These are phyloP conservation scores for Synergus umbraculus DNA, from an alignment of 2,888 invertebrate species.

Conservation along the genomic window DNA sequence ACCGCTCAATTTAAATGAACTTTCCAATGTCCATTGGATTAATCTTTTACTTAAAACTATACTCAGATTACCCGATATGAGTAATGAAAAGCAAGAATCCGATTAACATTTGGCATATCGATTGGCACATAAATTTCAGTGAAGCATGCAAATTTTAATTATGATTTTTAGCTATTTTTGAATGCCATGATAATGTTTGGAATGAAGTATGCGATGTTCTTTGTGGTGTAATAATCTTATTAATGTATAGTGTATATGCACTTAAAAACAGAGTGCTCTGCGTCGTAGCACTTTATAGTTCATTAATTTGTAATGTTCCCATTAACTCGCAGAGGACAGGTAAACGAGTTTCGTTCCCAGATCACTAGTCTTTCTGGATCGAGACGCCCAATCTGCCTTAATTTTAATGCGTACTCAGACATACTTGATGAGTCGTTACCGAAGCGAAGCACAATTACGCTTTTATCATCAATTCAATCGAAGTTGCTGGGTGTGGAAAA, in stretches of 20 bases:
- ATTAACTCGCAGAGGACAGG: slow-evolving; percentile 38
- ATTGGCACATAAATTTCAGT: neutral
- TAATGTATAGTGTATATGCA: slow-evolving; percentile 31
- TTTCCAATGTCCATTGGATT: neutral
- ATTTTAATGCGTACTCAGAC: slow-evolving; percentile 39
- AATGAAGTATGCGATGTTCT: neutral
- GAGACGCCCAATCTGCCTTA: slow-evolving; percentile 33
- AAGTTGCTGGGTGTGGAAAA: neutral
- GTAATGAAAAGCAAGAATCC: neutral
- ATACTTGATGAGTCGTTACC: slow-evolving; percentile 6
- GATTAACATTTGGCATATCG: neutral
- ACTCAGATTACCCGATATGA: neutral
- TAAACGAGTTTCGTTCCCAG: slow-evolving; percentile 37
- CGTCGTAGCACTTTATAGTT: slow-evolving; percentile 36
- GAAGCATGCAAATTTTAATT: slow-evolving; percentile 1
- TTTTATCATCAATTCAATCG: neutral
- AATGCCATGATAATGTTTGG: neutral
- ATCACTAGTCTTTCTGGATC: slow-evolving; percentile 26
- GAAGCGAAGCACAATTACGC: neutral
- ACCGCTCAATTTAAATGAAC: neutral
- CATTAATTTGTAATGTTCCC: slow-evolving; percentile 39
- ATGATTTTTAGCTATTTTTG: slow-evolving; percentile 2
- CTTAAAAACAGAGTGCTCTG: slow-evolving; percentile 40
- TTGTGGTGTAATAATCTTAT: slow-evolving; percentile 23
- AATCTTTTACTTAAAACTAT: neutral